Evolutionary conservation across 2,113 vertebrate genomes (phyloP).

Genomic region (Ceyx margarethae): DNA sequence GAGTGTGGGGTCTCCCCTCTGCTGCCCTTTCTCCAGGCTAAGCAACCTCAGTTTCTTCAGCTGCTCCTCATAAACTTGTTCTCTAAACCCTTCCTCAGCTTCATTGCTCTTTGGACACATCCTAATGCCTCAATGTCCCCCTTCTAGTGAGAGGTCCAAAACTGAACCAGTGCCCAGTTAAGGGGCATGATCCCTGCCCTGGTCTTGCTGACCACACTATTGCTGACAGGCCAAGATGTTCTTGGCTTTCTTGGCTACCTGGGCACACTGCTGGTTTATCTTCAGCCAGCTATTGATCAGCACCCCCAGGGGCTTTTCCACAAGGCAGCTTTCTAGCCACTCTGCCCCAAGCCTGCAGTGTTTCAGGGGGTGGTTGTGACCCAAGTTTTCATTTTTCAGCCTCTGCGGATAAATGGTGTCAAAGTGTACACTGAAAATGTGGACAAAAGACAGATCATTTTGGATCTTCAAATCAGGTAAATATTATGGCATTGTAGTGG

Average conservation of each 20-base stretch:
- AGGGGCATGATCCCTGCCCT: neutral
- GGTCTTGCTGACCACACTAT: neutral
- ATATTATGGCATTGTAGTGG: neutral
- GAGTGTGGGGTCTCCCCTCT: neutral
- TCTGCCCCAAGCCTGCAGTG: neutral
- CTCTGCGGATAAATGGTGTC: conserved; percentile 92
- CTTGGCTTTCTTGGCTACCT: neutral
- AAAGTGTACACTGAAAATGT: conserved; percentile 98
- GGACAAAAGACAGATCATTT: conserved; percentile 95
- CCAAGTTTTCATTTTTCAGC: conserved; percentile 71
- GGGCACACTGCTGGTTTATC: neutral
- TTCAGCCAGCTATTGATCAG: neutral
- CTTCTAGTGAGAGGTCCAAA: neutral
- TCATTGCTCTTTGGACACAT: neutral
- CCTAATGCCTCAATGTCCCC: neutral
- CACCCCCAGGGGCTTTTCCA: neutral
- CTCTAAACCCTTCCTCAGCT: neutral
- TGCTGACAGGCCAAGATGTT: neutral
- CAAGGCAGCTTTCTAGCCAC: neutral
- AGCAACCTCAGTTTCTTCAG: neutral
- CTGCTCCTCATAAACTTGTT: neutral
- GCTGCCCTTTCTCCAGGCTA: neutral
- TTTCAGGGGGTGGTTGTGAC: neutral
- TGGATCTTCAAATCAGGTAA: conserved; percentile 98
- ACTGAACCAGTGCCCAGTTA: neutral